Conservation (phyloP, 2,797 vertebrate genomes). For the Leptodactylus fallax region DNA sequence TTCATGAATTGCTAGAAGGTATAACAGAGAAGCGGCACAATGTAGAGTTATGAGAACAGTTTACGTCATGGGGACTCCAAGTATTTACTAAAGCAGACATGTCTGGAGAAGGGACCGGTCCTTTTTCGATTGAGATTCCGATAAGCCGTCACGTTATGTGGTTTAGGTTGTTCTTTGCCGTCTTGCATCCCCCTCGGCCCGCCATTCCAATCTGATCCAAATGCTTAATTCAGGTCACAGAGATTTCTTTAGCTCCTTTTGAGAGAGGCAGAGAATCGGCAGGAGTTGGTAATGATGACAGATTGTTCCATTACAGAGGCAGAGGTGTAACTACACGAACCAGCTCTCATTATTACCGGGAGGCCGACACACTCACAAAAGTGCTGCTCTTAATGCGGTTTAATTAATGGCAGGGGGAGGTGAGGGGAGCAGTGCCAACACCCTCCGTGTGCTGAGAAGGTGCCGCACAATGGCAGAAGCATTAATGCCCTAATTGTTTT, state of each 20-base stretch:
- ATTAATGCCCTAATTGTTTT: background rate
- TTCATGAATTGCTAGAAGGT: no score
- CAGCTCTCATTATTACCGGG: constrained; percentile 3
- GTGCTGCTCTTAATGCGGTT: background rate
- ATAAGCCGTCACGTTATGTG: no score
- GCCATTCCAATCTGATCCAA: background rate
- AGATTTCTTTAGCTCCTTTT: constrained; percentile 7
- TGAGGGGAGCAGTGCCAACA: background rate
- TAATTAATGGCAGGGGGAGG: constrained; percentile 24
- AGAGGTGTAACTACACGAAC: constrained; percentile 18
- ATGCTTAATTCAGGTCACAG: background rate
- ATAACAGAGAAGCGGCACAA: no score
- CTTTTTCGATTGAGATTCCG: no score
- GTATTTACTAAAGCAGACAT: no score
- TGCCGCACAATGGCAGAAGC: background rate
- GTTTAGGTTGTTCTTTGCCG: background rate
- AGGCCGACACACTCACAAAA: background rate
- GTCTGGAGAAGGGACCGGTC: no score
- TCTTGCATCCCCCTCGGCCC: background rate
- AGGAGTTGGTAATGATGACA: constrained; percentile 31
- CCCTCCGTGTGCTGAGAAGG: background rate
- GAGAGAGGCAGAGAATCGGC: background rate
- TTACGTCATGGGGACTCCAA: no score
- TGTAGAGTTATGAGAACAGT: no score
- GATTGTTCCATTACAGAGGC: constrained; percentile 11